Evolutionary conservation across 2,888 invertebrate species (phyloP).

Genomic region (Keiferia lycopersicella): DNA sequence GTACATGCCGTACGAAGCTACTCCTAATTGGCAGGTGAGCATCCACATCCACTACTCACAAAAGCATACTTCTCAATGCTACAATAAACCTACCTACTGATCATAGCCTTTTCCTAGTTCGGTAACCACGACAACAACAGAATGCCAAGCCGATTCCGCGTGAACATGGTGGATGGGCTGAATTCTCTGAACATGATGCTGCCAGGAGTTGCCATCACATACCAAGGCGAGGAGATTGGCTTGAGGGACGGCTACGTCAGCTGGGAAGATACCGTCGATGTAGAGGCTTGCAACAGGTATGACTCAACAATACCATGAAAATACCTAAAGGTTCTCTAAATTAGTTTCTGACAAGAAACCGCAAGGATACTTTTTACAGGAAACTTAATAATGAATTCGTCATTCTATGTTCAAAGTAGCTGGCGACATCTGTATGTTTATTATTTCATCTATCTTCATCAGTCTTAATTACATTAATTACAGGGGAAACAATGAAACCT

Average conservation of each 20-base stretch:
- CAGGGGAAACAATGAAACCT: conserved; percentile 73
- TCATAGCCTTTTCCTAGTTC: conserved; percentile 60
- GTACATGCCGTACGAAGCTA: conserved; percentile 79
- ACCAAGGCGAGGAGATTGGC: conserved; percentile 91
- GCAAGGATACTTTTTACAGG: not conserved
- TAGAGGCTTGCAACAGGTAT: conserved; percentile 74
- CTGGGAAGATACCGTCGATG: conserved; percentile 81
- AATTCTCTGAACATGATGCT: conserved; percentile 86
- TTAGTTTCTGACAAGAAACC: not conserved
- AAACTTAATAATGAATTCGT: too few species aligned
- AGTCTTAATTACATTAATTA: too few species aligned
- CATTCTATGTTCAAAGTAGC: too few species aligned
- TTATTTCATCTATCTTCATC: too few species aligned
- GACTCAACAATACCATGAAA: too few species aligned
- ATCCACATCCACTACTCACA: too few species aligned
- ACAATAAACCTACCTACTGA: too few species aligned
- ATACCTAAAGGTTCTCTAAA: not conserved
- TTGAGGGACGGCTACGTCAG: conserved; percentile 83
- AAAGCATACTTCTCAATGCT: too few species aligned
- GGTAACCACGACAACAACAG: conserved; percentile 87
- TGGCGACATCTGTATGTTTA: too few species aligned
- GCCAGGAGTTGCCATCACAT: conserved; percentile 89
- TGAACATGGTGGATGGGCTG: conserved; percentile 84
- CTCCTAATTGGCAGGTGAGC: conserved; percentile 85
- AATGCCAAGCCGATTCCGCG: conserved; percentile 83